Evolutionary conservation across 2,113 vertebrate genomes (phyloP).

Genomic region (Macquaria australasica): DNA sequence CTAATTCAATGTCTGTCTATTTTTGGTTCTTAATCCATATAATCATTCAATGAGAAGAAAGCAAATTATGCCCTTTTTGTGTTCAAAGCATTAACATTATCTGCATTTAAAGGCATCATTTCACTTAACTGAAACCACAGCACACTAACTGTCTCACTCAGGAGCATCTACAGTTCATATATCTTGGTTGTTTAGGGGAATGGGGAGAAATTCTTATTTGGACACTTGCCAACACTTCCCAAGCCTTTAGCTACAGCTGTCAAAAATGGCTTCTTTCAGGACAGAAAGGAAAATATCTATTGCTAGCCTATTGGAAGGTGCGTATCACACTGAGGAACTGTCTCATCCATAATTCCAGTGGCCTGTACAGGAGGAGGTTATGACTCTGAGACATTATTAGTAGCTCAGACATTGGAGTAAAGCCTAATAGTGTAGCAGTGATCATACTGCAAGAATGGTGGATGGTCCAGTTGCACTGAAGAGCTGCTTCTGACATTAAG

Average conservation of each 20-base stretch:
- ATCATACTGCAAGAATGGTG: background rate
- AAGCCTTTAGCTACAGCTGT: background rate
- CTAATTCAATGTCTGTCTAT: background rate
- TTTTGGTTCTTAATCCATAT: background rate
- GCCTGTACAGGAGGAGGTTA: background rate
- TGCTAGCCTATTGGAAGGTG: background rate
- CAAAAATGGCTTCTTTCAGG: background rate
- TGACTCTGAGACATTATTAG: background rate
- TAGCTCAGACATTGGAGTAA: background rate
- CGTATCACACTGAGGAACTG: background rate
- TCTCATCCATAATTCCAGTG: background rate
- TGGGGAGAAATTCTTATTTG: background rate
- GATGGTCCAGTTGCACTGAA: background rate
- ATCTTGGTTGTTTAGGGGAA: background rate
- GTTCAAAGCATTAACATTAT: background rate
- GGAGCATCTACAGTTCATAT: background rate
- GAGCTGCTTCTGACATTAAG: slow-evolving; percentile 17
- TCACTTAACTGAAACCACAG: background rate
- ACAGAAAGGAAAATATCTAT: background rate
- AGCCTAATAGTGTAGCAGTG: background rate
- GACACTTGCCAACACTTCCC: background rate
- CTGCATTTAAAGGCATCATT: background rate
- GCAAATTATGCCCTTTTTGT: background rate
- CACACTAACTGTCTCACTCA: background rate
- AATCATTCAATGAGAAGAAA: background rate